These are phyloP conservation scores for Aleiodes alternator DNA, from an alignment of 2,888 invertebrate species.

Conservation along the genomic window DNA sequence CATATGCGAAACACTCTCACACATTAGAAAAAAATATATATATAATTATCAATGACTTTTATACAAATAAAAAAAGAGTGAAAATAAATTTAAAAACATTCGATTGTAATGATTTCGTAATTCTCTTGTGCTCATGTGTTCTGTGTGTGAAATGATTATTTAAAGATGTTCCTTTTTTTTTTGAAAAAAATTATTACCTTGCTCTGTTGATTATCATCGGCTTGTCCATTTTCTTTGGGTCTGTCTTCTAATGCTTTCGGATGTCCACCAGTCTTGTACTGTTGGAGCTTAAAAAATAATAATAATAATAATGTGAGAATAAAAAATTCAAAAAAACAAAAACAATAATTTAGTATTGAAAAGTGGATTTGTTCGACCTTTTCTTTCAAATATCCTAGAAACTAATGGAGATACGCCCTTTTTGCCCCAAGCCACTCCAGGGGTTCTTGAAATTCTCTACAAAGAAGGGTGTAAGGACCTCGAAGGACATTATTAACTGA, in stretches of 20 bases:
- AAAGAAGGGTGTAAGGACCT: too few relatives aligned
- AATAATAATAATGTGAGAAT: slow-evolving; percentile 29
- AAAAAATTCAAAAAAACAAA: slow-evolving; percentile 17
- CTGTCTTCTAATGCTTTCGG: slow-evolving; percentile 80
- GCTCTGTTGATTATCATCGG: slow-evolving; percentile 78
- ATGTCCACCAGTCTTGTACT: slow-evolving; percentile 85
- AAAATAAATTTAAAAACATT: neutral
- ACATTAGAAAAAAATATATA: slow-evolving; percentile 13
- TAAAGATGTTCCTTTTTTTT: neutral
- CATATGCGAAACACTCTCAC: slow-evolving; percentile 32
- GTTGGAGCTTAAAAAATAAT: slow-evolving; percentile 82
- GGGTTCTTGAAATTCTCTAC: too few relatives aligned
- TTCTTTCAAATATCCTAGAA: neutral
- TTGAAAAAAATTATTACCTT: slow-evolving; percentile 74
- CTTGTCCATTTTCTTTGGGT: slow-evolving; percentile 89
- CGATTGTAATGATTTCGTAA: slow-evolving; percentile 19
- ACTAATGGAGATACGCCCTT: slow-evolving; percentile 1
- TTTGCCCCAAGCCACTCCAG: too few relatives aligned
- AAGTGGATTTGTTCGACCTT: neutral
- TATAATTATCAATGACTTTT: too few relatives aligned
- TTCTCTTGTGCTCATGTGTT: slow-evolving; percentile 30
- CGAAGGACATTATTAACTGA: too few relatives aligned
- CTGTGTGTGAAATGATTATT: slow-evolving; percentile 21
- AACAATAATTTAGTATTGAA: slow-evolving; percentile 8
- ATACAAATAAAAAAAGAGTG: neutral